These are phyloP conservation scores for Miniopterus natalensis DNA, from an alignment of 2,113 vertebrate species.

Conservation along the genomic window DNA sequence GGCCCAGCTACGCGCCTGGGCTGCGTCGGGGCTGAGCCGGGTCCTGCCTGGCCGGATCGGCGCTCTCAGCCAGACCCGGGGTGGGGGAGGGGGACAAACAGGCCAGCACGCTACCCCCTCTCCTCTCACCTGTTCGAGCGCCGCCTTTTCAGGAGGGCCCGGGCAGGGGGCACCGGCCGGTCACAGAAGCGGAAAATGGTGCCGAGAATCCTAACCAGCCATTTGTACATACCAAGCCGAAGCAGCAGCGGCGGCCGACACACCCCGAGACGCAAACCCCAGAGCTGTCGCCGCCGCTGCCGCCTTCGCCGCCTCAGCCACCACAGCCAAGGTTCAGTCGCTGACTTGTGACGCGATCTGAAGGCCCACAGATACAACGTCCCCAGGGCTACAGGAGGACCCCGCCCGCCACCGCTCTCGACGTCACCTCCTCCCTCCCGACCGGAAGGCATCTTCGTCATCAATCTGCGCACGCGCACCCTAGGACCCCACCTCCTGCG, in stretches of 20 bases:
- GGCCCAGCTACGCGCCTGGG: neutral
- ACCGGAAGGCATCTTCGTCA: constrained; percentile 1
- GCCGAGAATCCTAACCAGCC: constrained; percentile 83
- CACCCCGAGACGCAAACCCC: constrained; percentile 79
- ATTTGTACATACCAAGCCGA: constrained; percentile 86
- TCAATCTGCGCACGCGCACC: neutral
- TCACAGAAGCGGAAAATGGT: constrained; percentile 81
- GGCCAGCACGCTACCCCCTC: neutral
- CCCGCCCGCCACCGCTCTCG: neutral
- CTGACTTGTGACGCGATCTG: constrained; percentile 63
- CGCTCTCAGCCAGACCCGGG: neutral
- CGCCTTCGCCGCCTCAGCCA: constrained; percentile 60
- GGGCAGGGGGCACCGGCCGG: constrained; percentile 67
- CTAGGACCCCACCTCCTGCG: neutral
- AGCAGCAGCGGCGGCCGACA: constrained; percentile 82
- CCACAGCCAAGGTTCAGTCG: constrained; percentile 58
- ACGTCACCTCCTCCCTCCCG: constrained; percentile 70
- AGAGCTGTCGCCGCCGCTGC: constrained; percentile 81
- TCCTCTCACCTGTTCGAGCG: constrained; percentile 81
- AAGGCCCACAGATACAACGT: constrained; percentile 63
- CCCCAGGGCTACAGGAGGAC: neutral
- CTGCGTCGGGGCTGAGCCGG: neutral
- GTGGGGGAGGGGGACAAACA: neutral
- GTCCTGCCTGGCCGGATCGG: neutral
- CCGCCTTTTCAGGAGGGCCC: constrained; percentile 77